Evolutionary conservation across 2,888 invertebrate species (phyloP).

Genomic region (Aleiodes alternator): DNA sequence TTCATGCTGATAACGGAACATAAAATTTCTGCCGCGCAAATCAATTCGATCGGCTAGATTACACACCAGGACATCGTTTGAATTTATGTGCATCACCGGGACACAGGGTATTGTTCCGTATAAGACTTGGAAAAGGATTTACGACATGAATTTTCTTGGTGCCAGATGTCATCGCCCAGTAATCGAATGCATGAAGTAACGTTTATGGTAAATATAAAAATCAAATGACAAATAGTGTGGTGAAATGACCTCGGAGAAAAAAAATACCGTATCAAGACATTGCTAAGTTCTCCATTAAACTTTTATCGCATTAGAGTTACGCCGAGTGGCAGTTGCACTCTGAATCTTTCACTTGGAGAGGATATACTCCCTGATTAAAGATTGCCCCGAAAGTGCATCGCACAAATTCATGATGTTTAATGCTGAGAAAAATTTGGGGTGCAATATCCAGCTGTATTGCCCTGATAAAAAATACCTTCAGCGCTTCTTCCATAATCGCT

Average conservation of each 20-base stretch:
- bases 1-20: conserved; percentile 24
- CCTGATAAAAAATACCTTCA: neutral
- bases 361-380: neutral
- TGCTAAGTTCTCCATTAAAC: neutral
- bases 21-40: neutral
- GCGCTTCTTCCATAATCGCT: neutral
- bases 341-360: neutral
- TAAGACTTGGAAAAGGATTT: conserved; percentile 4
- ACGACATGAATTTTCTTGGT: neutral
- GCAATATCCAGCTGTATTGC: neutral
- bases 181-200: neutral
- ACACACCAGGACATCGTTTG: conserved; percentile 14
- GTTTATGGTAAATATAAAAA: conserved; percentile 4
- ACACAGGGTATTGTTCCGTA: neutral
- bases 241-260: neutral
- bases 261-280: neutral
- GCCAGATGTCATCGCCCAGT: neutral
- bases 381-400: neutral
- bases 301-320: neutral
- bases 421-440: neutral
- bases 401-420: neutral
- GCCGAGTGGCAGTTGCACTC: neutral
- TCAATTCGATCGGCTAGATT: conserved; percentile 20
- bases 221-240: neutral
- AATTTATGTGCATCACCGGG: conserved; percentile 8